A percentile compares a stretch with the other conserved stretches of the same genome.
These are phyloP conservation scores for Ditula angustiorana DNA, from an alignment of 2,888 invertebrate genomes.

Conservation along the genomic window DNA sequence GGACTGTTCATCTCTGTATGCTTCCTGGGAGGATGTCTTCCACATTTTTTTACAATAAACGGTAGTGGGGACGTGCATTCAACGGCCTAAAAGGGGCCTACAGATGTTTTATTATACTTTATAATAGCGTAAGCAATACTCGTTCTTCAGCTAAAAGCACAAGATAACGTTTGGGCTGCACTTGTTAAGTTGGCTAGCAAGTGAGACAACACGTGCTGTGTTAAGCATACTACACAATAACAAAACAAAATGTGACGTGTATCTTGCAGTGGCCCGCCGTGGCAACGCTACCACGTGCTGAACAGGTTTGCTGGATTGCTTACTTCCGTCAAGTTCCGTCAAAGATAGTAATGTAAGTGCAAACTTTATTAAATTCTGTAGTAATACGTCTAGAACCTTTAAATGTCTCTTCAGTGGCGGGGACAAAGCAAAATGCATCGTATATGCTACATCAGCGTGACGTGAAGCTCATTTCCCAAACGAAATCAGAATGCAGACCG, in stretches of 20 bases:
- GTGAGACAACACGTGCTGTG: constrained; percentile 71
- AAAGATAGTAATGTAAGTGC: background rate
- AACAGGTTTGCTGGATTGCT: constrained; percentile 70
- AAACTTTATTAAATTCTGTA: background rate
- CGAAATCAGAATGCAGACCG: too few species aligned
- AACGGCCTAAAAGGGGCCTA: constrained; percentile 28
- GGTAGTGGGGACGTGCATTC: constrained; percentile 19
- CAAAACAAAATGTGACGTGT: constrained; percentile 68
- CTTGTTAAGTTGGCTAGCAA: constrained; percentile 59
- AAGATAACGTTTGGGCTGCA: constrained; percentile 47
- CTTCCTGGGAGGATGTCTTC: constrained; percentile 22
- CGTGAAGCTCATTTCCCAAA: too few species aligned
- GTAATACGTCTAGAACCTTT: too few species aligned
- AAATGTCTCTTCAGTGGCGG: too few species aligned
- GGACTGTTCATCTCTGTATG: constrained; percentile 8
- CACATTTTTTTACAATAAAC: constrained; percentile 27
- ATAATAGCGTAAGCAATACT: constrained; percentile 17
- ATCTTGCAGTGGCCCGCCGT: constrained; percentile 67
- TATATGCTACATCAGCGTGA: too few species aligned
- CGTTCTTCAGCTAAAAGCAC: constrained; percentile 17
- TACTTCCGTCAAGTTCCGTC: constrained; percentile 54
- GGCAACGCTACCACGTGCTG: constrained; percentile 72
- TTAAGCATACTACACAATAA: constrained; percentile 72
- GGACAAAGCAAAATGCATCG: too few species aligned
- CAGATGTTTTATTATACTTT: constrained; percentile 28